phyloP scores from a whole-genome alignment of 2,797 vertebrate species.

The Cirrhinus molitorella region DNA sequence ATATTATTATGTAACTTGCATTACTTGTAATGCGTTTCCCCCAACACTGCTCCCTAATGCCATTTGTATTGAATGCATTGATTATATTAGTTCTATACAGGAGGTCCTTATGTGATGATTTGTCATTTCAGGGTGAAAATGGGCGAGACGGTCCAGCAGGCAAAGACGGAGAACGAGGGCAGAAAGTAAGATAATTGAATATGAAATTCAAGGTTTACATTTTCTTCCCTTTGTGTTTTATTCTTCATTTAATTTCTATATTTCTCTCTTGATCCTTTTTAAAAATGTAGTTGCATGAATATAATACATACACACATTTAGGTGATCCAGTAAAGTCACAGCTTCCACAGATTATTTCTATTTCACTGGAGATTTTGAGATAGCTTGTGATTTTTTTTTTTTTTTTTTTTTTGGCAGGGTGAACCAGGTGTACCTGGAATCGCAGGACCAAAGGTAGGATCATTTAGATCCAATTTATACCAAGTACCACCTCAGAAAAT shows the following conservation, averaged over 20 bases:
- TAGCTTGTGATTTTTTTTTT: too few relatives aligned
- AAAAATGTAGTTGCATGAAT: not conserved
- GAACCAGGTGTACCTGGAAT: conserved; percentile 81
- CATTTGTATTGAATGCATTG: too few relatives aligned
- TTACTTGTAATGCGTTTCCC: too few relatives aligned
- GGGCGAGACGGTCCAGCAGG: conserved; percentile 85
- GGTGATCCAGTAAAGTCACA: not conserved
- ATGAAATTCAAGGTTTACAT: too few relatives aligned
- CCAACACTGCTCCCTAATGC: too few relatives aligned
- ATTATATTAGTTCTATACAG: too few relatives aligned
- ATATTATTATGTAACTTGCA: too few relatives aligned
- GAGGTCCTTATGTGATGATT: conserved; percentile 1
- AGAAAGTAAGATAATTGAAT: conserved; percentile 78
- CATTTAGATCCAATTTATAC: too few relatives aligned
- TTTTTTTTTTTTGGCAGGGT: conserved; percentile 83
- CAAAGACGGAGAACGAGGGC: conserved; percentile 82
- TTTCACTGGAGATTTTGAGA: not conserved
- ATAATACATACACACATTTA: not conserved
- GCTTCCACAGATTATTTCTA: not conserved
- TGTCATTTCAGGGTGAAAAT: conserved; percentile 81
- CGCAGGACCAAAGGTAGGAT: conserved; percentile 84
- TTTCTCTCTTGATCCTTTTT: not conserved
- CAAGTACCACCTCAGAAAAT: too few relatives aligned
- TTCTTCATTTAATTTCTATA: not conserved
- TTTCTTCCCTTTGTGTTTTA: too few relatives aligned